phyloP scores from a whole-genome alignment of 2,888 invertebrate genomes.

The Cephus rjabovi region DNA sequence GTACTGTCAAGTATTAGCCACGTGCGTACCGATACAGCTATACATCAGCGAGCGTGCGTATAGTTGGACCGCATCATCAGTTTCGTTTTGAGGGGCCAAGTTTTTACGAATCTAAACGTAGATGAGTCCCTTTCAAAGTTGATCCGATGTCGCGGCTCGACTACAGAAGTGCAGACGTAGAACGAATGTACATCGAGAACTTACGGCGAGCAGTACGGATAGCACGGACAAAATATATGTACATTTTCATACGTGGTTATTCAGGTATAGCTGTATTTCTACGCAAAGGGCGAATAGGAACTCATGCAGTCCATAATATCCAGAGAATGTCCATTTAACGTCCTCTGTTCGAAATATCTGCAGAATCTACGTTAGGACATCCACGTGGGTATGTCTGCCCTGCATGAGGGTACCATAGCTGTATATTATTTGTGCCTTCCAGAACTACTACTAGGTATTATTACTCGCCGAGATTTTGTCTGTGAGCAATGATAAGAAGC shows the following conservation, averaged over 20 bases:
- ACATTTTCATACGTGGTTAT: not conserved
- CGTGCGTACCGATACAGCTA: constrained; percentile 2
- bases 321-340: not conserved
- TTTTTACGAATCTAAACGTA: no score
- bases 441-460: not conserved
- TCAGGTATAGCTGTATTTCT: not conserved
- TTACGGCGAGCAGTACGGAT: not conserved
- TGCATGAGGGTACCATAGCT: not conserved
- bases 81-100: no score
- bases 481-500: not conserved
- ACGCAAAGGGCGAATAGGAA: not conserved
- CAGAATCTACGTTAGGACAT: not conserved
- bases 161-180: not conserved
- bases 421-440: constrained; percentile 17
- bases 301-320: not conserved
- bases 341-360: not conserved
- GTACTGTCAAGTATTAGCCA: constrained; percentile 16
- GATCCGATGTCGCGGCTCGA: no score
- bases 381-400: not conserved
- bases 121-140: no score
- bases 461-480: not conserved
- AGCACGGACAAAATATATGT: not conserved
- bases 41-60: constrained; percentile 3
- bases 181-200: no score
- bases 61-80: no score